These are phyloP conservation scores for Camelus dromedarius DNA, from an alignment of 2,113 vertebrate species.

Conservation along the genomic window DNA sequence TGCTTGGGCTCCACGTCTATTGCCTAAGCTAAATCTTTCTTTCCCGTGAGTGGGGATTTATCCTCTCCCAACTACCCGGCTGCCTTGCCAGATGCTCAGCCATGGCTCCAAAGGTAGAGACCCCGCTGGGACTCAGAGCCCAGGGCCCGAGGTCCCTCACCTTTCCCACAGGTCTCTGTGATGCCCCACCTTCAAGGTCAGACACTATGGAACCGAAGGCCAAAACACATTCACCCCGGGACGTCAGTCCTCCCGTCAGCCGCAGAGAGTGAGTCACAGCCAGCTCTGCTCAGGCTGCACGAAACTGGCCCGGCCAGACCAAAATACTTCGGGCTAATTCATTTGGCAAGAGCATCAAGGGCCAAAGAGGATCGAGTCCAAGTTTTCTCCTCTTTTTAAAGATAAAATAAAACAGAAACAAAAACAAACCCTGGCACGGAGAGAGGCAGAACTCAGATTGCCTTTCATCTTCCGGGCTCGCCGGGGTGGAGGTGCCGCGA, in stretches of 20 bases:
- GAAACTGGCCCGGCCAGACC: slow-evolving; percentile 18
- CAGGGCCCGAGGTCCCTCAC: background rate
- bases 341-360: slow-evolving; percentile 83
- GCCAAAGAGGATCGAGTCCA: slow-evolving; percentile 50
- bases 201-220: rapidly evolving
- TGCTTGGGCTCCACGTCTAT: rapidly evolving
- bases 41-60: rapidly evolving
- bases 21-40: rapidly evolving
- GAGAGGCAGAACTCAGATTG: background rate
- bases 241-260: background rate
- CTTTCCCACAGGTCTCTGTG: background rate
- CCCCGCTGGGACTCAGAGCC: rapidly evolving
- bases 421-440: slow-evolving; percentile 52
- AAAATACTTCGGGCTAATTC: slow-evolving; percentile 72
- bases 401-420: slow-evolving; percentile 64
- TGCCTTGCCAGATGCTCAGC: background rate
- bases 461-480: background rate
- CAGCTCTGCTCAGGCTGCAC: background rate
- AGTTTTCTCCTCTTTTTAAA: slow-evolving; percentile 49
- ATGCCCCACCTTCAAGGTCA: background rate
- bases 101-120: background rate
- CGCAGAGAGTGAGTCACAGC: slow-evolving; percentile 69
- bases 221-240: background rate
- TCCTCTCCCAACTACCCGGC: background rate
- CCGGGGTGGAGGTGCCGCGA: rapidly evolving